Conservation (phyloP, 2,113 vertebrate species). For the Poeciliopsis occidentalis region DNA sequence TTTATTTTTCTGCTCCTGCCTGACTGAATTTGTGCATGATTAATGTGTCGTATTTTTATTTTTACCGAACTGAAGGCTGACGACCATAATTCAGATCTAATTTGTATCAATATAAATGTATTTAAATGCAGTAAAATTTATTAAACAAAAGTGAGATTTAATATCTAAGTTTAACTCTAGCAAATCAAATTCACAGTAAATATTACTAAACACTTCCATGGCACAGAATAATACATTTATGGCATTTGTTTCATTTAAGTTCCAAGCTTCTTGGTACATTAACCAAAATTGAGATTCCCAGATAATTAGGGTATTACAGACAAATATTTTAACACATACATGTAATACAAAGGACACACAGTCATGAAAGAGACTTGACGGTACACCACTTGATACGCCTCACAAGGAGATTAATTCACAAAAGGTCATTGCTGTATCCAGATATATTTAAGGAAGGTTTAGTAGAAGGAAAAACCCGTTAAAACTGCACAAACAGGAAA, state of each 20-base stretch:
- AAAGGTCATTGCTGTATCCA: background rate
- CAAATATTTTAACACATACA: too few relatives aligned
- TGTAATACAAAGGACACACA: too few relatives aligned
- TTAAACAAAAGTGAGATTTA: background rate
- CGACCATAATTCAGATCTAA: conserved; percentile 13
- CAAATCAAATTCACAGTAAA: background rate
- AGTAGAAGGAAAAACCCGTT: background rate
- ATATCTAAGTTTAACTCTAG: background rate
- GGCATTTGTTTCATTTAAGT: too few relatives aligned
- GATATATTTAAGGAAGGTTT: background rate
- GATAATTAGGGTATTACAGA: background rate
- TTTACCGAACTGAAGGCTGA: conserved; percentile 2
- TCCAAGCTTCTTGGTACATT: too few relatives aligned
- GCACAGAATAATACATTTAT: too few relatives aligned
- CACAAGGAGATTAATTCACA: background rate
- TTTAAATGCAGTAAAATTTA: background rate
- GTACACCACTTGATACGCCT: too few relatives aligned
- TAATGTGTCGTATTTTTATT: conserved; percentile 30
- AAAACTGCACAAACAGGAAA: background rate
- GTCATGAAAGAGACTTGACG: background rate
- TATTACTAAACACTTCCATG: too few relatives aligned
- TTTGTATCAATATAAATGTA: background rate
- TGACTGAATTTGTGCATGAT: conserved; percentile 56
- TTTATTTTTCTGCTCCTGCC: conserved; percentile 59
- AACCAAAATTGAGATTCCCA: background rate